Conservation (phyloP, 2,797 vertebrate genomes). For the Chiroxiphia lanceolata region DNA sequence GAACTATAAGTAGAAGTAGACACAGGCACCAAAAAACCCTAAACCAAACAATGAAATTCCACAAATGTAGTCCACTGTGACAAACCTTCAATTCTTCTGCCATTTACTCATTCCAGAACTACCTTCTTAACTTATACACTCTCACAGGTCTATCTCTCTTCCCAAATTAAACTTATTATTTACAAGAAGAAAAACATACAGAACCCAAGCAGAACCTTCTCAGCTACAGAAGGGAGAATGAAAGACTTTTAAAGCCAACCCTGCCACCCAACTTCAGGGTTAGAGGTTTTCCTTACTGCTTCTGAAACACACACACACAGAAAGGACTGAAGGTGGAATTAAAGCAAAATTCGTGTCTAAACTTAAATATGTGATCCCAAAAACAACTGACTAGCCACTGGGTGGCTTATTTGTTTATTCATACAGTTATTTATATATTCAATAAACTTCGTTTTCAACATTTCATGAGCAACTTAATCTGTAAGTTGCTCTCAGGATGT, state of each 20-base stretch:
- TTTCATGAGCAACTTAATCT: neutral
- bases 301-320: neutral
- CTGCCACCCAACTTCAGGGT: neutral
- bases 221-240: neutral
- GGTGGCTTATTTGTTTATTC: neutral
- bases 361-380: neutral
- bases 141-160: neutral
- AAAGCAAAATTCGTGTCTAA: neutral
- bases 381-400: neutral
- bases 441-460: neutral
- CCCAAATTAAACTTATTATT: neutral
- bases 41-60: neutral
- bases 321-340: neutral
- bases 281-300: neutral
- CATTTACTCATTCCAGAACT: neutral
- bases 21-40: accelerated
- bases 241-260: neutral
- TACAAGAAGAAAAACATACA: neutral
- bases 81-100: neutral
- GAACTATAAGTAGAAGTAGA: neutral
- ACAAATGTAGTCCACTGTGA: neutral
- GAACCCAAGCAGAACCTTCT: neutral
- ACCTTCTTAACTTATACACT: neutral
- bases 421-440: neutral
- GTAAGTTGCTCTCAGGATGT: neutral